A percentile compares a stretch with the other conserved stretches of the same genome.
phyloP scores from a whole-genome alignment of 2,113 vertebrate genomes.

The Misgurnus anguillicaudatus region DNA sequence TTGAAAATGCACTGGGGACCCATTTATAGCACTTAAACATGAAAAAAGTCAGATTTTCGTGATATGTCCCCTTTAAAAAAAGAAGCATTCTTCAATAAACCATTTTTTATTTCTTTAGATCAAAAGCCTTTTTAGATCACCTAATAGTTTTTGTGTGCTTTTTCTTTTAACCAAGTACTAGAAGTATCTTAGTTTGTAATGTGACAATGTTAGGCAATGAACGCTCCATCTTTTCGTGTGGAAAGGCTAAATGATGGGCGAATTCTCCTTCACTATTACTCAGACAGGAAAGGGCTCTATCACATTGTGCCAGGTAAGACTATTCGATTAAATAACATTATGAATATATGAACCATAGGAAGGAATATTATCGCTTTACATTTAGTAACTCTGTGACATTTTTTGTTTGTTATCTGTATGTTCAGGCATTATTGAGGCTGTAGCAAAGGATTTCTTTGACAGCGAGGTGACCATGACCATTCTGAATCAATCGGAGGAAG shows the following conservation, averaged over 20 bases:
- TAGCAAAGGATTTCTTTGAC: constrained; percentile 78
- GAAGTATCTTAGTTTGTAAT: too few species aligned
- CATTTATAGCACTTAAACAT: too few species aligned
- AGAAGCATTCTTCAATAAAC: too few species aligned
- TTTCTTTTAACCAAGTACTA: too few species aligned
- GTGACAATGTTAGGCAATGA: constrained; percentile 73
- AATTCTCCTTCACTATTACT: constrained; percentile 79
- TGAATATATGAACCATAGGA: too few species aligned
- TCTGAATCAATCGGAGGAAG: constrained; percentile 71
- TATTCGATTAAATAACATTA: background rate
- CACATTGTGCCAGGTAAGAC: constrained; percentile 75
- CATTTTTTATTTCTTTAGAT: too few species aligned
- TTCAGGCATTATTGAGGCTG: constrained; percentile 75
- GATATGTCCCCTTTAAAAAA: too few species aligned
- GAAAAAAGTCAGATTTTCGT: too few species aligned
- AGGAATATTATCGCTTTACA: too few species aligned
- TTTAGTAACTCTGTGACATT: background rate
- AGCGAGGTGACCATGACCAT: constrained; percentile 71
- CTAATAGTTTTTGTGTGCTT: too few species aligned
- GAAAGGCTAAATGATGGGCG: constrained; percentile 67
- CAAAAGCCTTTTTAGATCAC: too few species aligned
- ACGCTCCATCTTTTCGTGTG: constrained; percentile 75
- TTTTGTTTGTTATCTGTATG: background rate
- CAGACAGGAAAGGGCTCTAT: constrained; percentile 73
- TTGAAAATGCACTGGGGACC: too few species aligned